phyloP scores from a whole-genome alignment of 2,888 invertebrate genomes.

The Hydrotaea cyrtoneurina region DNA sequence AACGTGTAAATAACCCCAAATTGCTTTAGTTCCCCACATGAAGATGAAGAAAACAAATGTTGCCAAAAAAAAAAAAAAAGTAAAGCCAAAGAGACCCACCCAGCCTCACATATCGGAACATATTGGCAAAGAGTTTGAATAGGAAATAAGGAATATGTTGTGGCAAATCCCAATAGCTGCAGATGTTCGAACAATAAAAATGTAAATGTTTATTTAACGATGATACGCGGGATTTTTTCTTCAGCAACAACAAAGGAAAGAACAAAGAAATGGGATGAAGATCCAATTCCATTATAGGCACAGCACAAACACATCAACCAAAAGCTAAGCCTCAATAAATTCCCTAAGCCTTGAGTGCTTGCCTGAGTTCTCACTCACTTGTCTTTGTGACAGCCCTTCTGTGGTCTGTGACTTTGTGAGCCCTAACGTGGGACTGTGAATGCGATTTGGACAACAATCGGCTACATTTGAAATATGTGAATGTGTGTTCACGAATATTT shows the following conservation, averaged over 20 bases:
- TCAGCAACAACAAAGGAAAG: not conserved
- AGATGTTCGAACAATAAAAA: conserved; percentile 49
- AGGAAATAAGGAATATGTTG: conserved; percentile 21
- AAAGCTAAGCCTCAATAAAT: not conserved
- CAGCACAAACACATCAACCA: not conserved
- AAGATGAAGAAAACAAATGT: not conserved
- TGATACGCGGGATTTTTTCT: conserved; percentile 37
- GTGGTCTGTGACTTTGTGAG: not conserved
- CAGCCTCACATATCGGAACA: not conserved
- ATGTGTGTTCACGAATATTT: too few species aligned
- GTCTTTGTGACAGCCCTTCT: not conserved
- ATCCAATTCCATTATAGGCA: not conserved
- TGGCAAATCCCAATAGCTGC: conserved; percentile 47
- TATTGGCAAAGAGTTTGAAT: conserved; percentile 6
- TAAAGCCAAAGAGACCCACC: conserved; percentile 14
- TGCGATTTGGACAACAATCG: conserved; percentile 11
- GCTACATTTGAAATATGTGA: conserved; percentile 45
- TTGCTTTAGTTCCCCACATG: conserved; percentile 37
- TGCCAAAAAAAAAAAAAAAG: not conserved
- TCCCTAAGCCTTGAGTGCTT: not conserved
- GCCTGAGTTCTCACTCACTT: conserved; percentile 10
- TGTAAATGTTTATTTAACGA: conserved; percentile 58
- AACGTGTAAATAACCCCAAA: conserved; percentile 55
- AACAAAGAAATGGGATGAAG: not conserved
- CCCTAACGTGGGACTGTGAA: not conserved